These are phyloP conservation scores for Spilosoma lubricipeda DNA, from an alignment of 2,888 invertebrate genomes.

Conservation along the genomic window DNA sequence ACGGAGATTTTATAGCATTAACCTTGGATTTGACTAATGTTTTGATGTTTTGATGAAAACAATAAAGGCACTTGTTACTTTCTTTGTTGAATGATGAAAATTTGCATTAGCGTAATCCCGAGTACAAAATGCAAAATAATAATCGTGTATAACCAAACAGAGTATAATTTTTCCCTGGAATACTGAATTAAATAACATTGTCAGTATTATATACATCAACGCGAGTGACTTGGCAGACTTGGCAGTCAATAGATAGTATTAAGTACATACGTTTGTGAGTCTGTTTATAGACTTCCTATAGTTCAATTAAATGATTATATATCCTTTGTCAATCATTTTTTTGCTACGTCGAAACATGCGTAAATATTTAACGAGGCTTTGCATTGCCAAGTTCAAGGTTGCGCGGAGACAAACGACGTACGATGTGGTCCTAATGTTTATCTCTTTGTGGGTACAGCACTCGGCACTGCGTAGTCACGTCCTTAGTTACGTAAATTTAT, in stretches of 20 bases:
- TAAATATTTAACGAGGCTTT: conserved; percentile 7
- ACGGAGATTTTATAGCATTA: conserved; percentile 47
- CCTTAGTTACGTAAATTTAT: conserved; percentile 46
- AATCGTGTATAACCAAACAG: no score
- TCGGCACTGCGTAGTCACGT: conserved; percentile 26
- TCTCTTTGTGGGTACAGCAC: conserved; percentile 31
- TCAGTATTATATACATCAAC: no score
- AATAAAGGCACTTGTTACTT: neutral
- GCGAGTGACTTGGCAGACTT: neutral
- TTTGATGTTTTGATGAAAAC: conserved; percentile 10
- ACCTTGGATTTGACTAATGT: conserved; percentile 46
- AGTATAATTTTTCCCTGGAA: no score
- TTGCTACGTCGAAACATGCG: neutral
- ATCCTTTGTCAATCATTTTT: neutral
- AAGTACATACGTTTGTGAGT: neutral
- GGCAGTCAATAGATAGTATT: neutral
- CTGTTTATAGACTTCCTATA: conserved; percentile 10
- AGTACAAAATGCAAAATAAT: no score
- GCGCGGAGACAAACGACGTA: conserved; percentile 18
- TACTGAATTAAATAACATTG: no score
- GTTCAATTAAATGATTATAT: neutral
- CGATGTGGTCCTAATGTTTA: conserved; percentile 26
- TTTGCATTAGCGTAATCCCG: no score
- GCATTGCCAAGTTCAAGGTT: conserved; percentile 49
- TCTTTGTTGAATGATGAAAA: neutral